phyloP scores from a whole-genome alignment of 2,797 vertebrate species.

The Macropodus opercularis region DNA sequence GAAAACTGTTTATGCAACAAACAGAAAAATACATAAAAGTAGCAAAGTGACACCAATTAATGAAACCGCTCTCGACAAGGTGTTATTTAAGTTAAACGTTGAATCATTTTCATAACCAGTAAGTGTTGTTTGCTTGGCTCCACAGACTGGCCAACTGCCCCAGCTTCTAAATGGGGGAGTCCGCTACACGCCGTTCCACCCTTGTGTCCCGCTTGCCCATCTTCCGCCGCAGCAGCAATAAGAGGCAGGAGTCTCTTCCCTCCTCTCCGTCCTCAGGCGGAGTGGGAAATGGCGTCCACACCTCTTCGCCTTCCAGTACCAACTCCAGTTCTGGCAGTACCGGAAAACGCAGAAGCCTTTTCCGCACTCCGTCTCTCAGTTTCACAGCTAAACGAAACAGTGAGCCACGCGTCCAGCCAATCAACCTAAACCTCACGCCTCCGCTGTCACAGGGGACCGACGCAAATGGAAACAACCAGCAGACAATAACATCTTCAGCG shows the following conservation, averaged over 20 bases:
- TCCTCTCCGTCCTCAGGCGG: constrained; percentile 94
- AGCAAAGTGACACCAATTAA: too few species aligned
- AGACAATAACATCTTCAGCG: constrained; percentile 70
- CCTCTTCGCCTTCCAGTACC: constrained; percentile 96
- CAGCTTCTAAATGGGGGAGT: constrained; percentile 89
- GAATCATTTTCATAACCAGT: neutral
- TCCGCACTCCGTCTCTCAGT: constrained; percentile 92
- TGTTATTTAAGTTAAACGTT: neutral
- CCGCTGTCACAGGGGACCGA: constrained; percentile 63
- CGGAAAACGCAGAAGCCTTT: constrained; percentile 93
- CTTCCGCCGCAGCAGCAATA: constrained; percentile 91
- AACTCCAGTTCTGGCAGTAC: constrained; percentile 98
- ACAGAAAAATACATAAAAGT: too few species aligned
- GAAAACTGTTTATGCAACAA: neutral
- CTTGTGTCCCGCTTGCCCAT: constrained; percentile 97
- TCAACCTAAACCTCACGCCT: constrained; percentile 75
- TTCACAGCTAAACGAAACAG: constrained; percentile 89
- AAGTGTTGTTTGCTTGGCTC: constrained; percentile 13
- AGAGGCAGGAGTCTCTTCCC: constrained; percentile 93
- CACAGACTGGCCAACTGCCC: constrained; percentile 41
- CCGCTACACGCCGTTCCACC: constrained; percentile 90
- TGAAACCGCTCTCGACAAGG: too few species aligned
- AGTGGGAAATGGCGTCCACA: constrained; percentile 88
- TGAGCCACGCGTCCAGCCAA: constrained; percentile 81
- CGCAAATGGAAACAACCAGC: constrained; percentile 74